Percentiles rank a stretch among this genome's conserved stretches.
Evolutionary conservation across 2,888 invertebrate species (phyloP).

Genomic region (Oligia latruncula): DNA sequence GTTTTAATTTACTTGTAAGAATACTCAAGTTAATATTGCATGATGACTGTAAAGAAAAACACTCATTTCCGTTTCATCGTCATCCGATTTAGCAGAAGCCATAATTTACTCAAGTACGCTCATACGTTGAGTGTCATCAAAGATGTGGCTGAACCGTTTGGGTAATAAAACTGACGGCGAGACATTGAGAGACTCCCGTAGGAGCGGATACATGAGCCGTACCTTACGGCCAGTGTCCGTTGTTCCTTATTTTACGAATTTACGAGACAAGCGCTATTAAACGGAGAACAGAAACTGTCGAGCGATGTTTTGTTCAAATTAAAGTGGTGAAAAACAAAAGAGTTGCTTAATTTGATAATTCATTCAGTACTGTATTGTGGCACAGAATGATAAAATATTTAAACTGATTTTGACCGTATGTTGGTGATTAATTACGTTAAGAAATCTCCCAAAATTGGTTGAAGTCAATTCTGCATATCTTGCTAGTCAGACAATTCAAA

Average conservation of each 20-base stretch:
- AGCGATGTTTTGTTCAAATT: constrained; percentile 1
- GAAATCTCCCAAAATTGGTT: not conserved
- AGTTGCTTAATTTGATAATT: constrained; percentile 6
- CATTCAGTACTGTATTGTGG: too few species aligned
- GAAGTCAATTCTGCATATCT: not conserved
- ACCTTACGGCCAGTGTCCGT: constrained; percentile 60
- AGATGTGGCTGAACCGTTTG: constrained; percentile 35
- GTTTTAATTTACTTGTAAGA: not conserved
- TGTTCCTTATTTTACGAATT: constrained; percentile 65
- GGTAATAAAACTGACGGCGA: constrained; percentile 52
- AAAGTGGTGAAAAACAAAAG: not conserved
- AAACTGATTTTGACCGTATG: not conserved
- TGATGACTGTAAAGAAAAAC: not conserved
- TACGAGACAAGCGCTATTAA: constrained; percentile 64
- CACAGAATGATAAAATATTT: not conserved
- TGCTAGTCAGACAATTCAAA: constrained; percentile 1
- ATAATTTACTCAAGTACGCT: constrained; percentile 41
- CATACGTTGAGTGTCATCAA: constrained; percentile 34
- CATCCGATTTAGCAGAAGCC: constrained; percentile 27
- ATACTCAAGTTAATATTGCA: not conserved
- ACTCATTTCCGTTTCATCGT: not conserved
- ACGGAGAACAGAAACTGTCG: constrained; percentile 32
- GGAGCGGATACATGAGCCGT: constrained; percentile 64
- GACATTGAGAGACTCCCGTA: constrained; percentile 45
- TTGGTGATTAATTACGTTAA: not conserved